Evolutionary conservation across 2,888 invertebrate genomes (phyloP), one percentile per base, ranked within the genome.

Genomic region (Acleris cristana): DNA sequence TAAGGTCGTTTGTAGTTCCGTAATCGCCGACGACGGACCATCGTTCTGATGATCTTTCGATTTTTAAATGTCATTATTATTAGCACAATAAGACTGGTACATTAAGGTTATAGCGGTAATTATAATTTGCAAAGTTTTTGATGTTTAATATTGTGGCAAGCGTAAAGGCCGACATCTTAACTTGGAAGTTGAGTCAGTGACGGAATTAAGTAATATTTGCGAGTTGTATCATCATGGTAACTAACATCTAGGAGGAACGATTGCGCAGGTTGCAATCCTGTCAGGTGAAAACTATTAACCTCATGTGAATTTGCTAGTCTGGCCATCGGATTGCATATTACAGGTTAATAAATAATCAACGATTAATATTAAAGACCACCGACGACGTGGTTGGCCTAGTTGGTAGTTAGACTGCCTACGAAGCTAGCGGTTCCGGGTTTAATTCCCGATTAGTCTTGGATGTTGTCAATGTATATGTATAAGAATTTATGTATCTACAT

Each of bases 1-100:
- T 73, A 76, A 80, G 79, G 79, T 70, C 78, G 71, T 65, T 69
- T 58, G 58, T 65, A 68, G 65, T 68, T 71, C 70, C 69, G 66
- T 64, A 64, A 63, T 23, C 60, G 34, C 16, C 8, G 10, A 34
- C 34, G 10, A 34, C 56, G 44, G 34, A 18, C 26, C 48, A 49
- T 67, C 53, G 53, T 63, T 53, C 49, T 34, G 10, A 14, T 51
- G 19, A 55, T 60, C 12, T 56, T 59, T 53, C 34, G 30, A 23
- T 30, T 57, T 23, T 26, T 18, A 30, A 48, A 18, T 48, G 48
- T n/a, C 18, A 48, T 48, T 48, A 18, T 18, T 18, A 48, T 8
- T 18, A 18, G 48, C 7, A n/a, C 6, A 48, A 48, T n/a, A 48
- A 18, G 2, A 18, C n/a, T 18, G 26, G 34, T 10, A 34, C 34